Base-by-base conservation (phyloP, 2,888 invertebrate genomes). In the Chromoteleia sp. region DNA sequence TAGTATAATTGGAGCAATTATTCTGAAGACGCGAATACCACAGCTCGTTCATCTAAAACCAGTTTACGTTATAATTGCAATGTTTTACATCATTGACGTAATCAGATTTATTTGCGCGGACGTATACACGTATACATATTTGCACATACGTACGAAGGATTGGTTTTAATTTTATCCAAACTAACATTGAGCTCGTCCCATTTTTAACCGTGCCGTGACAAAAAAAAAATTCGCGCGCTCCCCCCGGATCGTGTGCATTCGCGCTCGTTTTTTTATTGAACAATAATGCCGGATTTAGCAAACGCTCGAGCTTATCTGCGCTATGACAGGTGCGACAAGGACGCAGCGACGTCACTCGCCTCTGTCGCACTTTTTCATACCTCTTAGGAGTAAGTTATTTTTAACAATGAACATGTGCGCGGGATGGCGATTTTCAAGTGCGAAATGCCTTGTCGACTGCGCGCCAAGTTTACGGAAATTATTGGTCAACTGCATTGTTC, bases 331-430 rank as follows among this genome's bases (percentile, higher is more conserved):
- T 61, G 52, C 52, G n/a, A 61, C 45, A 33, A 52, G 25, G 61
- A 73, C 50, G 15, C 6, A 15, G n/a, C 12, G 10, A 17, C 17
- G 8, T 43, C 6, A 6, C 12, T 12, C 7, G 25, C 41, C 61
- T 30, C 14, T 21, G 63, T 63, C 33, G 21, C 50, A n/a, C 41
- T 39, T 56, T 75, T 61, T 29, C 36, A 33, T 29, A 21, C 58
- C 39, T 68, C 68, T 76, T 45, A 59, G 75, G 73, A 65, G 29
- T 15, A n/a, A 21, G 6, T 15, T 68, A 76, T 76, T 76, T 68
- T 76, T 76, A 76, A 43, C 52, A 19, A 33, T 59, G 68, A 68
- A 76, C 68, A 76, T 76, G 76, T 76, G 56, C 52, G 52, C 12
- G 17, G 12, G 17, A 33, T 33, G 43, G 7, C 12, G 52, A 50